Percentiles rank a stretch among this genome's conserved stretches.
phyloP scores from a whole-genome alignment of 2,113 vertebrate species.

The Nyctibius bracteatus region DNA sequence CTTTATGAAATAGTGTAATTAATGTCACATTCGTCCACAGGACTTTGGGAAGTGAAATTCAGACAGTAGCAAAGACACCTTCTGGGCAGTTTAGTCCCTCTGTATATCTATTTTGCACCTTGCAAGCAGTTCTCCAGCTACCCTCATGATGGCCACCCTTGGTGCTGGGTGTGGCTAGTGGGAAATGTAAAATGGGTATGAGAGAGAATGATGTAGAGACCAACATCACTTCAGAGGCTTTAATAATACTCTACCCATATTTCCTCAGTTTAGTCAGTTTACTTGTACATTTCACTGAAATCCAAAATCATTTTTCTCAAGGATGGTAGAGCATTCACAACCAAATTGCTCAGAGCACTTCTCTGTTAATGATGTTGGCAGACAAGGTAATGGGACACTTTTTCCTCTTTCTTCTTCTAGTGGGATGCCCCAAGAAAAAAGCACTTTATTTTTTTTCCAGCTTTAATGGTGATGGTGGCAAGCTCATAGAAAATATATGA shows the following conservation, averaged over 20 bases:
- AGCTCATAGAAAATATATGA: neutral
- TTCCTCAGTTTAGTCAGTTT: neutral
- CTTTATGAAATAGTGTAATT: neutral
- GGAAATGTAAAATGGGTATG: neutral
- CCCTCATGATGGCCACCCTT: too few relatives aligned
- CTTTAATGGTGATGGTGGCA: neutral
- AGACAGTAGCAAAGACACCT: neutral
- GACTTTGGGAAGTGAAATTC: neutral
- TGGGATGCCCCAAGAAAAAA: neutral
- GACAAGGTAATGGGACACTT: neutral
- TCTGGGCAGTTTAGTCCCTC: neutral
- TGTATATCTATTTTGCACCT: neutral
- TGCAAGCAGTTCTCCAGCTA: neutral
- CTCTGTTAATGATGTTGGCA: neutral
- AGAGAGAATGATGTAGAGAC: neutral
- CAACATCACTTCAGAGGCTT: neutral
- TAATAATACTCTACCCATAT: neutral
- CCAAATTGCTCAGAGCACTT: neutral
- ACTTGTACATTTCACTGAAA: neutral
- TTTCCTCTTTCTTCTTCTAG: neutral
- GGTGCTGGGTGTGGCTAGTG: rapidly evolving
- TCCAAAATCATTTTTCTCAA: neutral
- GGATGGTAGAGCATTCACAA: neutral
- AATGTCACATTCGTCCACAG: neutral
- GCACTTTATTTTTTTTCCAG: too few relatives aligned